Conservation (phyloP, 2,797 vertebrate genomes). For the Sciaenops ocellatus region DNA sequence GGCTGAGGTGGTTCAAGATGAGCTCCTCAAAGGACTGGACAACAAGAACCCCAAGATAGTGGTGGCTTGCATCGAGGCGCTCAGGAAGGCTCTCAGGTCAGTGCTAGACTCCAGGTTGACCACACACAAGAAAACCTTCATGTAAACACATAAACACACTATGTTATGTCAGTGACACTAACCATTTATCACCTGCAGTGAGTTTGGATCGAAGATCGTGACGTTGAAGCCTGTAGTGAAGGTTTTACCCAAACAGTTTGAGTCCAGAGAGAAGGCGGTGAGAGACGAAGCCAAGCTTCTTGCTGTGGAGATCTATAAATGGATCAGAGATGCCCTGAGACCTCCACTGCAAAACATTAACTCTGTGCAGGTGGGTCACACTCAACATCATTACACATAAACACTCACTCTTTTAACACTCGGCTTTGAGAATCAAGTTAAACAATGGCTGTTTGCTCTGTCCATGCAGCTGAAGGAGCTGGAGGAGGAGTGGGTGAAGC, state of each 20-base stretch:
- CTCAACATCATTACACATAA: background rate
- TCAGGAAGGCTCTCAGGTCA: conserved; percentile 94
- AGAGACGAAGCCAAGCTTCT: conserved; percentile 96
- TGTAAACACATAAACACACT: background rate
- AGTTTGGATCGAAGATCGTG: conserved; percentile 98
- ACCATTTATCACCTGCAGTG: conserved; percentile 80
- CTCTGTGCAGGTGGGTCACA: conserved; percentile 91
- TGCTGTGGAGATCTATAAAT: conserved; percentile 95
- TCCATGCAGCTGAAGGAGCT: conserved; percentile 93
- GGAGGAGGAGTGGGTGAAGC: conserved; percentile 97
- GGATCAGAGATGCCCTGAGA: conserved; percentile 96
- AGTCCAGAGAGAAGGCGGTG: conserved; percentile 98
- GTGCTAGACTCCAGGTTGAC: conserved; percentile 32
- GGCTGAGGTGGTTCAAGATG: conserved; percentile 94
- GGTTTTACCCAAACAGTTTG: conserved; percentile 96
- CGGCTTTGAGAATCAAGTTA: background rate
- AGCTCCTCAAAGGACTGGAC: conserved; percentile 95
- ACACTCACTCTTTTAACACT: background rate
- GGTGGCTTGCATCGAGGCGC: conserved; percentile 92
- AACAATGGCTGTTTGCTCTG: conserved; percentile 4
- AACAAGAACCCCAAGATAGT: conserved; percentile 98
- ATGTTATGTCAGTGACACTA: background rate
- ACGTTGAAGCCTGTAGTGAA: conserved; percentile 97
- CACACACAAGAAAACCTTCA: no score
- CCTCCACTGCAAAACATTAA: conserved; percentile 94